These are phyloP conservation scores for Peromyscus aztecus DNA, from an alignment of 2,797 vertebrate genomes.

Conservation along the genomic window DNA sequence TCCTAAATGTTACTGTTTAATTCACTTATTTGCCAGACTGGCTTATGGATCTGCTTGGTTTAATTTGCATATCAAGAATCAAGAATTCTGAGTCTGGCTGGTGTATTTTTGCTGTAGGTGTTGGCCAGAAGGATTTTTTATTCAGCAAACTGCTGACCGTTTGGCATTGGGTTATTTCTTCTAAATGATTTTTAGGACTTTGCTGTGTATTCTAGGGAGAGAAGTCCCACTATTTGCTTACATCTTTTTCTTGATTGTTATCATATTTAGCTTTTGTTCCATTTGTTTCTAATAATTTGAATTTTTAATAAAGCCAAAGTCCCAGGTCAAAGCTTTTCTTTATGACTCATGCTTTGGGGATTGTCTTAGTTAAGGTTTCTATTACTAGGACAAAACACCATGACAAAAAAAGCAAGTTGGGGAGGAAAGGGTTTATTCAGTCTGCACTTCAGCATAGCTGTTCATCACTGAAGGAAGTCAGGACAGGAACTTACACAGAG, in stretches of 20 bases:
- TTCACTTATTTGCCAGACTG: constrained; percentile 9
- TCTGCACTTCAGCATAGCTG: background rate
- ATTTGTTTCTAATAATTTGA: constrained; percentile 48
- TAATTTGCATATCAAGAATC: background rate
- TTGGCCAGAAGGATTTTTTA: background rate
- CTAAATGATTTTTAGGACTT: background rate
- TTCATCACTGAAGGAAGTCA: background rate
- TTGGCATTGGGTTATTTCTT: background rate
- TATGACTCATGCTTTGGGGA: background rate
- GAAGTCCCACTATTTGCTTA: background rate
- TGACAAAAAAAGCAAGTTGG: background rate
- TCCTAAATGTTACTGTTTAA: background rate
- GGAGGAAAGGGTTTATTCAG: background rate
- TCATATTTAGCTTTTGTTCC: background rate
- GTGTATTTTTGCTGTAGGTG: background rate
- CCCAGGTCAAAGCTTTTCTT: background rate
- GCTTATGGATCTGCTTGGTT: background rate
- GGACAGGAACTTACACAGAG: background rate
- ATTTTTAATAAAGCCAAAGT: background rate
- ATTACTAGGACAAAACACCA: background rate
- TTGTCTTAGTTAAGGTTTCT: background rate
- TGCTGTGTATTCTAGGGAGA: background rate
- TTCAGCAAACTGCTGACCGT: background rate
- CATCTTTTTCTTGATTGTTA: background rate
- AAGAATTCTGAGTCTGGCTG: background rate